Evolutionary conservation across 2,113 vertebrate genomes (phyloP), one percentile per base, ranked within the genome.

Genomic region (Lagopus muta): DNA sequence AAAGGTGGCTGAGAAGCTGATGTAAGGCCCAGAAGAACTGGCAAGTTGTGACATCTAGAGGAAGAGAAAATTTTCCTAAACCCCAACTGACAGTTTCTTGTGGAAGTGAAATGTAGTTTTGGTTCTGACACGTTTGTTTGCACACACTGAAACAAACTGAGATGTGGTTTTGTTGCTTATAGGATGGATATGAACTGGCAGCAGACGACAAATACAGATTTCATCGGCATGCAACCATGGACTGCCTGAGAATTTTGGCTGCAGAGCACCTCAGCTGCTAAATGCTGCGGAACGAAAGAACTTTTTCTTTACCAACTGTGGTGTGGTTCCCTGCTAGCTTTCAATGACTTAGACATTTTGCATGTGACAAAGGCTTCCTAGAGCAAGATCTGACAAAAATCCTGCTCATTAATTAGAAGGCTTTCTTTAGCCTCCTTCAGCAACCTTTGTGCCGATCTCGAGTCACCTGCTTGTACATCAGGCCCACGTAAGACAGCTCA

Each of bases 391-490:
- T 5, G 88, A 47, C 57, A n/a, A 84, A 72, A 90, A 72, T 36
- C 8, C 55, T 92, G 48, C 54, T 57, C 54, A 57, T 52, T 94
- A 61, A 95, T 93, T 74, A 84, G 19, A 58, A 11, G 69, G 25
- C 8, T 83, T 94, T 70, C 72, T 78, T 74, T 8, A 71, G 76
- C 42, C 45, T 48, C 55, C 50, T 78, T 65, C 79, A 89, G 40
- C 64, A 92, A 87, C 69, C 74, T 86, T 91, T 85, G 48, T 55
- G 86, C 32, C 48, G 38, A 75, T 93, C 58, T 65, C 45, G 28
- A 76, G 21, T 86, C 57, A 93, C 32, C n/a, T 92, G 58, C 34
- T 40, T 82, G 78, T 75, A 58, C 25, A 28, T 55, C 21, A 77
- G 87, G 66, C 64, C 61, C 93, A 84, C 38, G 1, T 77, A 74